phyloP scores from a whole-genome alignment of 2,888 invertebrate species.

The Bedellia somnulentella region DNA sequence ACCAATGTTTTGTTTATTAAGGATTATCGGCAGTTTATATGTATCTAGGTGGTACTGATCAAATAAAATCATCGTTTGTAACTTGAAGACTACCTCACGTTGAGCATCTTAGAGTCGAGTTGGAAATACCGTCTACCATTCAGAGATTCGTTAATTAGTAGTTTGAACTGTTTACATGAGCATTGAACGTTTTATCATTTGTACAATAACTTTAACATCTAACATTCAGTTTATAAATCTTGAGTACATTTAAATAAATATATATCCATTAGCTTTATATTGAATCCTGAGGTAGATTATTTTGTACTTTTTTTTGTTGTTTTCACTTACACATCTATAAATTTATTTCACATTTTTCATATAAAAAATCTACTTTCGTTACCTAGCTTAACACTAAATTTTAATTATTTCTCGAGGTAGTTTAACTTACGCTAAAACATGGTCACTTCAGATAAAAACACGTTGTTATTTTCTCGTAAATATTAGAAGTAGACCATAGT shows the following conservation, averaged over 20 bases:
- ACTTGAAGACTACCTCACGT: no score
- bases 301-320: slow-evolving; percentile 53
- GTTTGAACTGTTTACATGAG: slow-evolving; percentile 8
- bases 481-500: no score
- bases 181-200: slow-evolving; percentile 5
- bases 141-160: slow-evolving; percentile 43
- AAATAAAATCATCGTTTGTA: no score
- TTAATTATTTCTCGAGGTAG: slow-evolving; percentile 52
- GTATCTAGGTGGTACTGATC: no score
- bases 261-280: slow-evolving; percentile 22
- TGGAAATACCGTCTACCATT: slow-evolving; percentile 27
- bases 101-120: neutral
- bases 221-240: slow-evolving; percentile 16
- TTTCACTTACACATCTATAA: slow-evolving; percentile 33
- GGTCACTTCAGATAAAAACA: slow-evolving; percentile 26
- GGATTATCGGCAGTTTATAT: no score
- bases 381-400: slow-evolving; percentile 46
- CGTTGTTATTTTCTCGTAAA: no score
- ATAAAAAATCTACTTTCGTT: slow-evolving; percentile 56
- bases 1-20: no score
- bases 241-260: slow-evolving; percentile 21
- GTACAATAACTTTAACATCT: slow-evolving; percentile 9
- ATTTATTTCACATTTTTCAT: slow-evolving; percentile 45
- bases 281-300: slow-evolving; percentile 60
- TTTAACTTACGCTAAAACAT: slow-evolving; percentile 46